Evolutionary conservation across 2,888 invertebrate species (phyloP).

Genomic region (Apamea crenata): DNA sequence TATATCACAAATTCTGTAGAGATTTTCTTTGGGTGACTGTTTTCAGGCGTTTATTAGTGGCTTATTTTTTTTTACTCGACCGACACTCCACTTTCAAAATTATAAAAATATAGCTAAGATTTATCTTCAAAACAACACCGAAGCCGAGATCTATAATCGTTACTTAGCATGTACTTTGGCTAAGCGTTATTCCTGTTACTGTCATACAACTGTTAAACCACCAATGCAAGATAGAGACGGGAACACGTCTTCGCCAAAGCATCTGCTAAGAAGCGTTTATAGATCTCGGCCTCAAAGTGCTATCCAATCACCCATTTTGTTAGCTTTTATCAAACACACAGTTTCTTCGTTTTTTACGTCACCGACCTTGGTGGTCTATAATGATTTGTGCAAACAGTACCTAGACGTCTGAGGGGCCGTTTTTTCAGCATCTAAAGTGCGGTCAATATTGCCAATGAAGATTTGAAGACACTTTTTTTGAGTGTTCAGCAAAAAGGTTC

Average conservation of each 20-base stretch:
- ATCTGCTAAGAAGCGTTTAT: not conserved
- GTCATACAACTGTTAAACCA: not conserved
- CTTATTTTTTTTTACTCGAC: too few relatives aligned
- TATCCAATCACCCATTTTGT: not conserved
- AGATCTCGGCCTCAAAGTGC: conserved; percentile 7
- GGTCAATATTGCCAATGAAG: conserved; percentile 30
- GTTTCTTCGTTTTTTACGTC: conserved; percentile 19
- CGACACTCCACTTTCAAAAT: not conserved
- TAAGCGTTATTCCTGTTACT: not conserved
- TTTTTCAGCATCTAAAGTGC: conserved; percentile 44
- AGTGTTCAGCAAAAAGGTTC: not conserved
- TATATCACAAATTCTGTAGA: not conserved
- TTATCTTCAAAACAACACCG: not conserved
- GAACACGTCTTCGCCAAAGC: not conserved
- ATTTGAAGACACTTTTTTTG: conserved; percentile 5
- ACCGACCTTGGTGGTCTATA: conserved; percentile 47
- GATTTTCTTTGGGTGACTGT: not conserved
- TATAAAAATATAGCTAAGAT: not conserved
- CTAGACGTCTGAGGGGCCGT: conserved; percentile 6
- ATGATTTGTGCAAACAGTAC: conserved; percentile 47
- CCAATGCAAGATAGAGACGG: not conserved
- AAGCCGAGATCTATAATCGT: not conserved
- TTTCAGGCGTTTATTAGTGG: not conserved
- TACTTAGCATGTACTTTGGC: not conserved
- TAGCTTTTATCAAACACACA: not conserved